phyloP scores from a whole-genome alignment of 2,888 invertebrate species.

The Parnassius apollo region DNA sequence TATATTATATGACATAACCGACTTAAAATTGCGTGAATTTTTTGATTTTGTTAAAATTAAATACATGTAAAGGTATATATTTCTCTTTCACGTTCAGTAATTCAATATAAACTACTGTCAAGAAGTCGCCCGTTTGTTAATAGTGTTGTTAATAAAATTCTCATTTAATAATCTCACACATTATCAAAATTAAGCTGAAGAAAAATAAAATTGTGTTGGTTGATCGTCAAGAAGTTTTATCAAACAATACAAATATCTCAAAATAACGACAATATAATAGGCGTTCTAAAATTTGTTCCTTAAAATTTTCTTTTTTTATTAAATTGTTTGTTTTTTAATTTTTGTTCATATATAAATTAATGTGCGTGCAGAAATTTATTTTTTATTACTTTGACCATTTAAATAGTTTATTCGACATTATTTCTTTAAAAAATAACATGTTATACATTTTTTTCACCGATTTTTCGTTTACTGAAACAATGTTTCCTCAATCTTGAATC shows the following conservation, averaged over 20 bases:
- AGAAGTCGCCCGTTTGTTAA: neutral
- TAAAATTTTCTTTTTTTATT: conserved; percentile 16
- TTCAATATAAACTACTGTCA: neutral
- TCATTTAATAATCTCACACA: neutral
- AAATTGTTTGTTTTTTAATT: conserved; percentile 9
- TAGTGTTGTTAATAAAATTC: neutral
- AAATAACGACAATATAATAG: neutral
- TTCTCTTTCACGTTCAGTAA: neutral
- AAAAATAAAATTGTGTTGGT: too few relatives aligned
- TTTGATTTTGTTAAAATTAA: neutral
- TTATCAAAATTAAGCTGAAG: neutral
- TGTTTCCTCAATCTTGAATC: too few relatives aligned
- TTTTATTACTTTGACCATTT: conserved; percentile 30
- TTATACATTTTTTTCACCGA: too few relatives aligned
- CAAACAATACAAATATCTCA: neutral
- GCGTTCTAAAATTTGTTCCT: conserved; percentile 1
- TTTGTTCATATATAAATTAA: conserved; percentile 26
- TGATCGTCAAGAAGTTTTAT: neutral
- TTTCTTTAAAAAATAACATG: too few relatives aligned
- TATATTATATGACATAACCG: neutral
- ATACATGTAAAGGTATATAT: neutral
- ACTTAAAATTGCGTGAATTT: neutral
- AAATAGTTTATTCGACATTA: too few relatives aligned
- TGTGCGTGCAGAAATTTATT: conserved; percentile 62
- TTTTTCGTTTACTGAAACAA: too few relatives aligned